phyloP scores from a whole-genome alignment of 2,797 vertebrate genomes.

The Ctenochaetus hawaiiensis region DNA sequence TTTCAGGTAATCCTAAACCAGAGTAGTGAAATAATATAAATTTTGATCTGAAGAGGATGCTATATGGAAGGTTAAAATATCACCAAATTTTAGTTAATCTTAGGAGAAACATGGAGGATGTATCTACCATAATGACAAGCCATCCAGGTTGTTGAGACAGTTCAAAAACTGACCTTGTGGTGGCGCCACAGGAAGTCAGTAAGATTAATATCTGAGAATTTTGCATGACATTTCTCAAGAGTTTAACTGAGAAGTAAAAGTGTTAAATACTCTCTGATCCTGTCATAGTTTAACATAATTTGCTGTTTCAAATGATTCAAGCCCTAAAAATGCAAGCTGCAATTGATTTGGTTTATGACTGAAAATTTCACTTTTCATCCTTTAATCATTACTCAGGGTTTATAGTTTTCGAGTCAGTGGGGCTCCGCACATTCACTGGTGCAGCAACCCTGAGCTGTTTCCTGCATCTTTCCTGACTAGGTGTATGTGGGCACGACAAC shows the following conservation, averaged over 20 bases:
- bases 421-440: not conserved
- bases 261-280: no score
- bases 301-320: not conserved
- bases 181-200: not conserved
- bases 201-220: not conserved
- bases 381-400: not conserved
- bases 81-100: no score
- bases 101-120: not conserved
- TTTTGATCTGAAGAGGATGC: no score
- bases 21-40: no score
- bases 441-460: not conserved
- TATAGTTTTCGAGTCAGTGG: not conserved
- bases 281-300: not conserved
- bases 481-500: constrained; percentile 1
- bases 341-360: not conserved
- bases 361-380: no score
- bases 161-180: not conserved
- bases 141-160: not conserved
- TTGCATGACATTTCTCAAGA: not conserved
- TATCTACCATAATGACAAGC: not conserved
- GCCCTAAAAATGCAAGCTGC: not conserved
- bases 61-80: no score
- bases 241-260: no score
- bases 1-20: no score
- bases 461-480: constrained; percentile 5